Evolutionary conservation across 1,140 invertebrate genomes (phyloP).

Genomic region (Palaemon carinicauda): DNA sequence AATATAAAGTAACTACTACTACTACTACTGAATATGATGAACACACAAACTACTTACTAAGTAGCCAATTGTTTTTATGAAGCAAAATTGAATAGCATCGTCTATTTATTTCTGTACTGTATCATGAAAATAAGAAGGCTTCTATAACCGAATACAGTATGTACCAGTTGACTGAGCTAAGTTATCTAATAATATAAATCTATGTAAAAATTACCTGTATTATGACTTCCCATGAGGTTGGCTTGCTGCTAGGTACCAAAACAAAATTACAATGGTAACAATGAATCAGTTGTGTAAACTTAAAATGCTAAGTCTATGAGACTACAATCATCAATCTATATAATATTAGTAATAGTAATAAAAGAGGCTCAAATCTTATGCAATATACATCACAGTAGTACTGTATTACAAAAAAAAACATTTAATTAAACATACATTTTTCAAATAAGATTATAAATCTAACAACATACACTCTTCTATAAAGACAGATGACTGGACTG

Average conservation of each 20-base stretch:
- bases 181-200: neutral
- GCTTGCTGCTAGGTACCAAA: slow-evolving; percentile 18
- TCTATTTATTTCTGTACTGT: too few relatives aligned
- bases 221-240: neutral
- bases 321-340: neutral
- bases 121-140: neutral
- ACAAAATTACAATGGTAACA: neutral
- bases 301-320: neutral
- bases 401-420: too few relatives aligned
- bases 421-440: too few relatives aligned
- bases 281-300: neutral
- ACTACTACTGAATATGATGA: too few relatives aligned
- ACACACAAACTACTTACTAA: too few relatives aligned
- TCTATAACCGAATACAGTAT: neutral
- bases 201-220: neutral
- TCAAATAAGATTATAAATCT: too few relatives aligned
- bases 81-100: neutral
- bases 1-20: too few relatives aligned
- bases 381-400: too few relatives aligned
- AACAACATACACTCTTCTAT: too few relatives aligned
- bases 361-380: too few relatives aligned
- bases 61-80: too few relatives aligned
- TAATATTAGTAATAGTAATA: neutral
- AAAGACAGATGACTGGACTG: neutral
- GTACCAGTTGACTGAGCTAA: neutral